These are phyloP conservation scores for Papilio helenus DNA, from an alignment of 1,140 invertebrate genomes.

Conservation along the genomic window DNA sequence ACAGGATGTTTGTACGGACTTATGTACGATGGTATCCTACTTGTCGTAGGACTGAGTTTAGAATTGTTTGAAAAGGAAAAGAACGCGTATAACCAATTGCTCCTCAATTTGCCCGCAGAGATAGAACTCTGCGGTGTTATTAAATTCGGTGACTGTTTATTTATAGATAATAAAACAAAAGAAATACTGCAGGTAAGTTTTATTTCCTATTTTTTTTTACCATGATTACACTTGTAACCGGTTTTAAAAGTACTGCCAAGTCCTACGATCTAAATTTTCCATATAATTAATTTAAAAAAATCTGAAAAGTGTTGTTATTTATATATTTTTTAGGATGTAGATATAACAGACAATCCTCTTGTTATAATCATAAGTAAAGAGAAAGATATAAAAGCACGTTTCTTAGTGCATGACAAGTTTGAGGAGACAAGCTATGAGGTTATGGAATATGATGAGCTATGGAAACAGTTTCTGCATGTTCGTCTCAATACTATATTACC, in stretches of 20 bases:
- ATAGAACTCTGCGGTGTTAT: conserved; percentile 89
- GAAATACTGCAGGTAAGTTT: conserved; percentile 84
- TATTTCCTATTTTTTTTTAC: neutral
- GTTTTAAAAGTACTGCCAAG: neutral
- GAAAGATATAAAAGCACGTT: conserved; percentile 85
- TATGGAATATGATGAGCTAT: conserved; percentile 85
- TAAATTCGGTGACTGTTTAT: conserved; percentile 84
- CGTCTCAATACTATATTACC: conserved; percentile 83
- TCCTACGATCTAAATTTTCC: too few species aligned
- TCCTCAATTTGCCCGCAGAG: conserved; percentile 88
- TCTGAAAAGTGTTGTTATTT: too few species aligned
- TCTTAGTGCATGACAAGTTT: conserved; percentile 88
- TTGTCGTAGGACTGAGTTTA: conserved; percentile 86
- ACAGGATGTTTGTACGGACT: conserved; percentile 89
- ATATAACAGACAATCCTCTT: conserved; percentile 90
- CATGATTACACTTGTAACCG: too few species aligned
- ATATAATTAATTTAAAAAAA: too few species aligned
- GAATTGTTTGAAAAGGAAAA: conserved; percentile 84
- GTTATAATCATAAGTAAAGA: conserved; percentile 85
- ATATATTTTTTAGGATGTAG: conserved; percentile 84
- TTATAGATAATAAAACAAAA: conserved; percentile 82
- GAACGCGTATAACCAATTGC: conserved; percentile 83
- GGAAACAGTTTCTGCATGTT: conserved; percentile 87
- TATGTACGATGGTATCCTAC: conserved; percentile 87
- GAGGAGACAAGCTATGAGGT: conserved; percentile 85